A percentile compares a stretch with the other conserved stretches of the same genome.
Conservation (phyloP, 2,797 vertebrate species). For the Spatula versicolor region DNA sequence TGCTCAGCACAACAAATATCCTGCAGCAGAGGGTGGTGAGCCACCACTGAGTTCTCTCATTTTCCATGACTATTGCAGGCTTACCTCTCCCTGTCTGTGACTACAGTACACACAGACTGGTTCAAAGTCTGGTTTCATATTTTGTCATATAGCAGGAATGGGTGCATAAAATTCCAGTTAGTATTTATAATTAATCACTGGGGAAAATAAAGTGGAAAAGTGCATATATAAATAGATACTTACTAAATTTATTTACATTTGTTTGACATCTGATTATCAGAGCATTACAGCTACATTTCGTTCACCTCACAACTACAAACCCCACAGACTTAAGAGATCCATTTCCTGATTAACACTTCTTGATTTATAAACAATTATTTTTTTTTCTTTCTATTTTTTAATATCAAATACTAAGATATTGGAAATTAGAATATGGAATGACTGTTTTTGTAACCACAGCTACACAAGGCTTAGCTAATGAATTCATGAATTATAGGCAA, state of each 20-base stretch:
- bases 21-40: slow-evolving; percentile 17
- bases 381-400: not conserved
- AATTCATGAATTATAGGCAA: not conserved
- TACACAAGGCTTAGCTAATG: not conserved
- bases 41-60: not conserved
- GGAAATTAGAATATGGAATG: not conserved
- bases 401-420: not conserved
- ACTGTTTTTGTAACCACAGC: not conserved
- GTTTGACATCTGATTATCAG: not conserved
- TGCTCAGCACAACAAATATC: not conserved
- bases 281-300: slow-evolving; percentile 1
- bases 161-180: not conserved
- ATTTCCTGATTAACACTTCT: not conserved
- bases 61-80: not conserved
- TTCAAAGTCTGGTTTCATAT: not conserved
- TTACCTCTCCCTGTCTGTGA: not conserved
- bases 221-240: not conserved
- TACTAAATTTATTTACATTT: not conserved
- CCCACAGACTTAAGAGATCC: not conserved
- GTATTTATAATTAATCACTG: not conserved
- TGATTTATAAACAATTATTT: not conserved
- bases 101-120: not conserved
- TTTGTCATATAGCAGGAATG: not conserved
- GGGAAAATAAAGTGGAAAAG: not conserved
- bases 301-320: not conserved